Evolutionary conservation across 2,113 vertebrate genomes (phyloP).

Genomic region (Arizona elegans): DNA sequence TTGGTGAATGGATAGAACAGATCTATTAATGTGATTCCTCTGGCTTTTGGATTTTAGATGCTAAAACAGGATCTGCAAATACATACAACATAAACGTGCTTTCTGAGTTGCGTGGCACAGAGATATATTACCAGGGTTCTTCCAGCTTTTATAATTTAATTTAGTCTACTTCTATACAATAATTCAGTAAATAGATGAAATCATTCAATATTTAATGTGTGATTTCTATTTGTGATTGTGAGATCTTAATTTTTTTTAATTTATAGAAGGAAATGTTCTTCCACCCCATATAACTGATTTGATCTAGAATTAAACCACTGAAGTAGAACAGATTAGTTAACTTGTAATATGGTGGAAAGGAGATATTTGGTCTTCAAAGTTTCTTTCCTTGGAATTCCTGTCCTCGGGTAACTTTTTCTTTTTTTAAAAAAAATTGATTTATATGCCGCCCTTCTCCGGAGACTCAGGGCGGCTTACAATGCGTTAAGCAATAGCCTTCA

Average conservation of each 20-base stretch:
- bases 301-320: conserved; percentile 41
- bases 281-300: conserved; percentile 53
- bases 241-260: conserved; percentile 30
- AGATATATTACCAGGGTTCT: not conserved
- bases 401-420: conserved; percentile 14
- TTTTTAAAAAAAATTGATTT: too few species aligned
- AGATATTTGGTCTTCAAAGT: conserved; percentile 26
- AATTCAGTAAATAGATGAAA: conserved; percentile 30
- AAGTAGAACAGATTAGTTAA: conserved; percentile 66
- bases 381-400: not conserved
- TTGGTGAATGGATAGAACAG: not conserved
- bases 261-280: conserved; percentile 49
- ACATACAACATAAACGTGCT: not conserved
- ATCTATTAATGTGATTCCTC: not conserved
- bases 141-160: not conserved
- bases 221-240: conserved; percentile 23
- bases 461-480: too few species aligned
- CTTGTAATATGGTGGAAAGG: conserved; percentile 37
- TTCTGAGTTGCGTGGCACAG: not conserved
- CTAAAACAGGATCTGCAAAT: not conserved
- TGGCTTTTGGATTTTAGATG: not conserved
- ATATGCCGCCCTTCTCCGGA: too few species aligned
- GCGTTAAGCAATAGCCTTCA: too few species aligned
- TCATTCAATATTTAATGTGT: conserved; percentile 41
- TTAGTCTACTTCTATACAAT: not conserved